Base-by-base conservation (phyloP, 2,888 invertebrate genomes). In the Tineola bisselliella region DNA sequence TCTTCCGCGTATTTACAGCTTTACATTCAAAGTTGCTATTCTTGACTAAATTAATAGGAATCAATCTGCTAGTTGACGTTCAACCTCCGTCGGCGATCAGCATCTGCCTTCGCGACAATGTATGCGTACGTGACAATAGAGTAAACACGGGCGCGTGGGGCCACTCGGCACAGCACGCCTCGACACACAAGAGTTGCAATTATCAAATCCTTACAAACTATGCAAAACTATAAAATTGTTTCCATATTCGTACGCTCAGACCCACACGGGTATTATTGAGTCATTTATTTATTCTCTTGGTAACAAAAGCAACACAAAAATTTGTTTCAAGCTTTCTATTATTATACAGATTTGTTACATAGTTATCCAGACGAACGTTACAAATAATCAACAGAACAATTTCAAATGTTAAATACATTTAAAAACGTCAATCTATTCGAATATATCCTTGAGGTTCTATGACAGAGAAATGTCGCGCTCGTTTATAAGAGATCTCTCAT, bases 91-190 rank as follows among this genome's bases (percentile, higher is more conserved):
- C 17, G 48, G 15, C 17, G 13, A 48, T 17, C 15, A 17, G 17
- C 48, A 48, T 48, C 48, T 48, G 48, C 48, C 48, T 48, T 15
- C 15, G 75, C 84, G 86, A 87, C 86, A 87, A 84, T 82, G 86
- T 86, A 83, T 79, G 74, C 69, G 69, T 75, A 83, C 86, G 86
- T 87, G 86, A 83, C 74, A 71, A 75, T 74, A 75, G 75, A 73
- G 75, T 86, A 86, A 87, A 87, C 86, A 87, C 67, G 68, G 66
- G 65, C 79, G 83, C 83, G 86, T 84, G 86, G 83, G 83, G 83
- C 83, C 82, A 72, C 31, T 30, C 60, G n/a, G 25, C 15, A n/a
- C 13, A 19, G 52, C 48, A 44, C 59, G 44, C 59, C 38, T 38
- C 38, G 10, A 10, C 38, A 38, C 10, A 38, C 38, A n/a, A 38